phyloP scores from a whole-genome alignment of 2,888 invertebrate genomes.

The Marasmarcha lunaedactyla region DNA sequence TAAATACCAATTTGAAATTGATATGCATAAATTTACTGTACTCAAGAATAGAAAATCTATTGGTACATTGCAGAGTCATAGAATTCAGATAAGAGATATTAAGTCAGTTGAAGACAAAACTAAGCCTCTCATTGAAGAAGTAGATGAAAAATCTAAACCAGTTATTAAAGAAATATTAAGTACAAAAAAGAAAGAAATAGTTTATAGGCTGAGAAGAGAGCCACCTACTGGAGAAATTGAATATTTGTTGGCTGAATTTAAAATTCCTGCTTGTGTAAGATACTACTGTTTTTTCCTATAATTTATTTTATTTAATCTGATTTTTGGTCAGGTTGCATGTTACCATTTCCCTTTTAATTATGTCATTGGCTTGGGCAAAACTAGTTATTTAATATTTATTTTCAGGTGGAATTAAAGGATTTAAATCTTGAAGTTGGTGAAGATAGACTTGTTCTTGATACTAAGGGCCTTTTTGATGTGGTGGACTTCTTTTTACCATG shows the following conservation, averaged over 20 bases:
- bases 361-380: background rate
- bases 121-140: slow-evolving; percentile 73
- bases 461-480: slow-evolving; percentile 66
- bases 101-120: slow-evolving; percentile 43
- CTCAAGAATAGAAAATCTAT: slow-evolving; percentile 80
- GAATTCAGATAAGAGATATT: slow-evolving; percentile 78
- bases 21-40: slow-evolving; percentile 74
- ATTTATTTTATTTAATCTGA: slow-evolving; percentile 1
- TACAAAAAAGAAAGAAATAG: slow-evolving; percentile 48
- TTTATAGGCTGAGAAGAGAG: slow-evolving; percentile 71
- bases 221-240: slow-evolving; percentile 64
- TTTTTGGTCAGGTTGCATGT: background rate
- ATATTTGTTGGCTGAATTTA: slow-evolving; percentile 72
- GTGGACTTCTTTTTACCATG: slow-evolving; percentile 80
- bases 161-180: slow-evolving; percentile 15
- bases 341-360: background rate
- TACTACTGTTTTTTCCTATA: no score
- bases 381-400: slow-evolving; percentile 7
- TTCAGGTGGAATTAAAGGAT: slow-evolving; percentile 72
- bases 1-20: slow-evolving; percentile 80
- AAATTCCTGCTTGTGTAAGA: slow-evolving; percentile 69
- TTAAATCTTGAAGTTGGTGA: slow-evolving; percentile 78
- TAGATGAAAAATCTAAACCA: slow-evolving; percentile 31
- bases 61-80: slow-evolving; percentile 80
- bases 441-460: slow-evolving; percentile 79